phyloP scores from a whole-genome alignment of 2,797 vertebrate species.

The Poecilia picta region DNA sequence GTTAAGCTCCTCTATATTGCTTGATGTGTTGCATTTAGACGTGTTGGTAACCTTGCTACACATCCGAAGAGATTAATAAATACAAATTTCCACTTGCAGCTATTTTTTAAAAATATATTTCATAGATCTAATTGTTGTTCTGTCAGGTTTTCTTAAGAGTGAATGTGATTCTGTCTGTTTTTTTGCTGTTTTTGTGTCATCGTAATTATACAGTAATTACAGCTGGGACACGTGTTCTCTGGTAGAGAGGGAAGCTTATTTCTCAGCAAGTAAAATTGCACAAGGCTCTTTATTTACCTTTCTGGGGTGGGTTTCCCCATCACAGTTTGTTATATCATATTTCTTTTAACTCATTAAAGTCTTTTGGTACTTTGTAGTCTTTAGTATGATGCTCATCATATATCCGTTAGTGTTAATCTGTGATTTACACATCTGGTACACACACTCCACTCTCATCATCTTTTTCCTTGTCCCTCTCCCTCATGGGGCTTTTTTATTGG shows the following conservation, averaged over 20 bases:
- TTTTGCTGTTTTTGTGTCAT: constrained; percentile 20
- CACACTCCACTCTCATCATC: constrained; percentile 52
- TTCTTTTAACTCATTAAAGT: constrained; percentile 5
- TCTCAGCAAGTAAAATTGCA: constrained; percentile 22
- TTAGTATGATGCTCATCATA: constrained; percentile 8
- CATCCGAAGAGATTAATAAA: background rate
- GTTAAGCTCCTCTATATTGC: background rate
- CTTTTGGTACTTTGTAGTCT: constrained; percentile 12
- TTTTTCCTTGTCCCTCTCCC: constrained; percentile 47
- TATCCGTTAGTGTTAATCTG: constrained; percentile 12
- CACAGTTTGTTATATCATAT: constrained; percentile 9
- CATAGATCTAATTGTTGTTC: constrained; percentile 11
- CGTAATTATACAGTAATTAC: constrained; percentile 38
- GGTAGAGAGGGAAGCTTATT: constrained; percentile 37
- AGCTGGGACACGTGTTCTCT: constrained; percentile 27
- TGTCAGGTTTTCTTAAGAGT: constrained; percentile 18
- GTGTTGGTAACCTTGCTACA: background rate
- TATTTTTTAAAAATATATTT: constrained; percentile 23
- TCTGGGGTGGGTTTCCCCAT: background rate
- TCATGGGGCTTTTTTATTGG: constrained; percentile 65
- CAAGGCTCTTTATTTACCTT: constrained; percentile 1
- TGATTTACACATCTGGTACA: constrained; percentile 47
- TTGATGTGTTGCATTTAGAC: background rate
- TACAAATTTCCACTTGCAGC: background rate
- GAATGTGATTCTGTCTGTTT: constrained; percentile 21